Conservation (phyloP, 1,140 invertebrate species). For the Sarcophaga bullata region DNA sequence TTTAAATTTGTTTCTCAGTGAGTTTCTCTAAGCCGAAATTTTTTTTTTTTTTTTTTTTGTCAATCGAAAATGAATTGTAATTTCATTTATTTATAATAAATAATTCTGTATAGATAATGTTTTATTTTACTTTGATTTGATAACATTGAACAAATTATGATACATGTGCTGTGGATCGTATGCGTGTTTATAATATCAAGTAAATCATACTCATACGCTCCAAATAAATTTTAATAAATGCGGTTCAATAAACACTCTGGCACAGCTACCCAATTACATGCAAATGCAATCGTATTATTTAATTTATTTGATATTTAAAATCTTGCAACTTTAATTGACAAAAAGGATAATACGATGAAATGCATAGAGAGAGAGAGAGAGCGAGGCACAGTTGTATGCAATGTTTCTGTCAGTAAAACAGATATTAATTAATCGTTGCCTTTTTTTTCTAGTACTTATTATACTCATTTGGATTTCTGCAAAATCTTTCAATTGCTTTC, state of each 20-base stretch:
- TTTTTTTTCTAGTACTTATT: not conserved
- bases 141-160: too few species aligned
- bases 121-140: too few species aligned
- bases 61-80: too few species aligned
- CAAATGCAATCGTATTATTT: too few species aligned
- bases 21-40: too few species aligned
- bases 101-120: too few species aligned
- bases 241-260: not conserved
- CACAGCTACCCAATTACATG: not conserved
- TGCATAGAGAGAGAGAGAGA: not conserved
- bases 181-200: not conserved
- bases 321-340: not conserved
- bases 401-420: not conserved
- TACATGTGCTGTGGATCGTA: not conserved
- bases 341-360: not conserved
- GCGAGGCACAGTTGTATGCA: not conserved
- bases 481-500: not conserved
- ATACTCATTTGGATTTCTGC: too few species aligned
- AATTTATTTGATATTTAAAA: too few species aligned
- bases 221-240: not conserved
- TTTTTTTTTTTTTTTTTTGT: too few species aligned
- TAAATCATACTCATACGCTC: not conserved
- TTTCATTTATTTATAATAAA: too few species aligned
- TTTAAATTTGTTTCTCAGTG: too few species aligned
- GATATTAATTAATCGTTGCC: not conserved